Evolutionary conservation across 2,113 vertebrate species (phyloP).

Genomic region (Coturnix japonica): DNA sequence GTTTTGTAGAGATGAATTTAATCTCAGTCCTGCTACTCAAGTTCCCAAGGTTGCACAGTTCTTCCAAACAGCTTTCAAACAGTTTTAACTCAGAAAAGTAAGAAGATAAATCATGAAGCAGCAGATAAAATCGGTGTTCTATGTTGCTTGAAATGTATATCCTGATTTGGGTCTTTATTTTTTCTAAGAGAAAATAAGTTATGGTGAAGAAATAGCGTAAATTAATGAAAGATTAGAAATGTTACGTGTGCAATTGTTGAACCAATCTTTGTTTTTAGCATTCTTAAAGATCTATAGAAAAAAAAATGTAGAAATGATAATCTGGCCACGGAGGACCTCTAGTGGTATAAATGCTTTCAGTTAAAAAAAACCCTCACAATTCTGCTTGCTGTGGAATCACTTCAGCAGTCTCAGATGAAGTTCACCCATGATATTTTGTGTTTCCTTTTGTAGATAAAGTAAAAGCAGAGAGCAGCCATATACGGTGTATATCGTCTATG

Average conservation of each 20-base stretch:
- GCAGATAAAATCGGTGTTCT: not conserved
- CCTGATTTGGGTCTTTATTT: not conserved
- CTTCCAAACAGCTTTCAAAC: not conserved
- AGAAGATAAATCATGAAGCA: not conserved
- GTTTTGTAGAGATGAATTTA: not conserved
- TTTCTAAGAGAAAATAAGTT: not conserved
- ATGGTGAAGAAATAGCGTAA: not conserved
- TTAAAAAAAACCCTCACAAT: not conserved
- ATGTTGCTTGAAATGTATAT: not conserved
- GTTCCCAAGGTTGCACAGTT: not conserved
- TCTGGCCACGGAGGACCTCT: slow-evolving; percentile 45
- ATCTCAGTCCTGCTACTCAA: not conserved
- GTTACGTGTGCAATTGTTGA: not conserved
- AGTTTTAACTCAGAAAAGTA: not conserved
- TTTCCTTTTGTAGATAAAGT: not conserved
- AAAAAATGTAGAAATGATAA: not conserved
- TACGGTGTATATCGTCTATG: not conserved
- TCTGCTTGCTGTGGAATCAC: not conserved
- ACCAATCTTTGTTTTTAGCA: not conserved
- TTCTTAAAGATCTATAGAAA: not conserved
- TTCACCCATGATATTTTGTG: not conserved
- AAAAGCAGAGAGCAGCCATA: not conserved
- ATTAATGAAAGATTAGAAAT: not conserved
- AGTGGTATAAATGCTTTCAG: not conserved
- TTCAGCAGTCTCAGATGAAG: not conserved